These are phyloP conservation scores for Cyanocitta stelleri DNA, from an alignment of 2,113 vertebrate species.

Conservation along the genomic window DNA sequence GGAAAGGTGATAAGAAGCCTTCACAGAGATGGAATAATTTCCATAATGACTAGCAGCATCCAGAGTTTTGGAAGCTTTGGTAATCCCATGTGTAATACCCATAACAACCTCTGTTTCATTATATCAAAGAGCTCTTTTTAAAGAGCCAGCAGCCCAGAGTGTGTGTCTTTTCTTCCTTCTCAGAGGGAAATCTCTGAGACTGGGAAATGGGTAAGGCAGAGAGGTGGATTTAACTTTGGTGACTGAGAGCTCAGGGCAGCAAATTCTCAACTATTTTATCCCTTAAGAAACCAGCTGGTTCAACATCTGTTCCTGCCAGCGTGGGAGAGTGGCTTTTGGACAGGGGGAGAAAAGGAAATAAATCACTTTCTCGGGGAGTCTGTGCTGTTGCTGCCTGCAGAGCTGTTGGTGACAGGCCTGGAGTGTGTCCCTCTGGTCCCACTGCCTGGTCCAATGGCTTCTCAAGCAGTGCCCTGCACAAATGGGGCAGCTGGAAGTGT, in stretches of 20 bases:
- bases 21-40: neutral
- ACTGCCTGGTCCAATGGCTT: neutral
- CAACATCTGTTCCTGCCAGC: neutral
- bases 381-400: neutral
- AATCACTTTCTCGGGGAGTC: neutral
- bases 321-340: neutral
- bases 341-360: neutral
- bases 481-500: neutral
- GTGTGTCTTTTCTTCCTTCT: neutral
- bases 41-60: neutral
- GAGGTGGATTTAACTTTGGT: neutral
- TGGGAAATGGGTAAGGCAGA: neutral
- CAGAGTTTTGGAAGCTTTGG: neutral
- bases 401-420: fast-evolving
- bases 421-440: neutral
- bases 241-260: neutral
- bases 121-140: neutral
- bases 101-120: neutral
- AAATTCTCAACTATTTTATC: neutral
- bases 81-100: neutral
- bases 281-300: neutral
- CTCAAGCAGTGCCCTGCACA: neutral
- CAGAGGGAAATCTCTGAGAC: neutral
- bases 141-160: no score
- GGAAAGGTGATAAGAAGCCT: neutral